Conservation (phyloP, 1,140 invertebrate species). For the Zaprionus gabonicus region DNA sequence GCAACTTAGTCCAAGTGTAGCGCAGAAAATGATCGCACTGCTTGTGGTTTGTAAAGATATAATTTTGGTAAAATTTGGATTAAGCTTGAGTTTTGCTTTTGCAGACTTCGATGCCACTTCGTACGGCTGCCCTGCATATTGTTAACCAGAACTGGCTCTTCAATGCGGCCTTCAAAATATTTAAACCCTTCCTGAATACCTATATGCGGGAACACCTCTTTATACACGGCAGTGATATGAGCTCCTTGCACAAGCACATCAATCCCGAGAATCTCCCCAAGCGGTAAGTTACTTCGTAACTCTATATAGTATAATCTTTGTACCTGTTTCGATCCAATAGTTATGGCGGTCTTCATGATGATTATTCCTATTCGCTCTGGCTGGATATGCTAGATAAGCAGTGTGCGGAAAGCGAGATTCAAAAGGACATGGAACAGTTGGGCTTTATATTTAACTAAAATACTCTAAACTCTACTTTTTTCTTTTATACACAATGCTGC, state of each 20-base stretch:
- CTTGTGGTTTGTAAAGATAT: slow-evolving; percentile 86
- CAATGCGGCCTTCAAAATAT: slow-evolving; percentile 90
- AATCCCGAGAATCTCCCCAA: slow-evolving; percentile 89
- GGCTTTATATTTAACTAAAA: slow-evolving; percentile 84
- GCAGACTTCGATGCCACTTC: slow-evolving; percentile 90
- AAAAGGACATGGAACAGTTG: slow-evolving; percentile 87
- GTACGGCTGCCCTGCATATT: slow-evolving; percentile 90
- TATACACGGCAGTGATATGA: slow-evolving; percentile 90
- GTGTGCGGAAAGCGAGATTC: slow-evolving; percentile 86
- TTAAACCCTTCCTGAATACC: slow-evolving; percentile 90
- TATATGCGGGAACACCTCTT: slow-evolving; percentile 89
- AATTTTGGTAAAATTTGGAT: not conserved
- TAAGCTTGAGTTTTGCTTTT: not conserved
- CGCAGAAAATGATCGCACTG: slow-evolving; percentile 87
- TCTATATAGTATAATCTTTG: not conserved
- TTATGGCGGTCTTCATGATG: slow-evolving; percentile 89
- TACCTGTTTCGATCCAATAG: slow-evolving; percentile 22
- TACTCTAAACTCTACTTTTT: not conserved
- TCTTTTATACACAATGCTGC: not conserved
- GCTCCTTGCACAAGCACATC: slow-evolving; percentile 91
- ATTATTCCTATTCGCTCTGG: slow-evolving; percentile 90
- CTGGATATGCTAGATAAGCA: slow-evolving; percentile 86
- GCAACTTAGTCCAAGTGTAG: slow-evolving; percentile 89
- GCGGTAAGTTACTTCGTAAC: slow-evolving; percentile 78
- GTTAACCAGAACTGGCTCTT: slow-evolving; percentile 92